A percentile compares a stretch with the other conserved stretches of the same genome.
Conservation (phyloP, 2,888 invertebrate species). For the Chrysolina haemoptera region DNA sequence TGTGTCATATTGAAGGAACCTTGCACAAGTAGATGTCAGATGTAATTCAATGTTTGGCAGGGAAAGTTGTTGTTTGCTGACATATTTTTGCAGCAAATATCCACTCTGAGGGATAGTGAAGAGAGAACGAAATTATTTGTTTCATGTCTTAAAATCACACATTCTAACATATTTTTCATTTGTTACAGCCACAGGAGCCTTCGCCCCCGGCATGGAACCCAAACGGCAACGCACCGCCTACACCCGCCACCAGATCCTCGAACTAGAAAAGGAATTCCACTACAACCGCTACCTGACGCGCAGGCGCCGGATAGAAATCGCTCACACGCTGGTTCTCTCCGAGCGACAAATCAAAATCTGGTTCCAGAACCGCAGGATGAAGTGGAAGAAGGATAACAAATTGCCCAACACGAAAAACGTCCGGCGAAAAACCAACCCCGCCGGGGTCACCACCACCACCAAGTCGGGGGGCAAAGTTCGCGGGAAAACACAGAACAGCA, state of each 20-base stretch:
- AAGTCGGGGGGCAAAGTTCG: slow-evolving; percentile 68
- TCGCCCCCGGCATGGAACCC: slow-evolving; percentile 94
- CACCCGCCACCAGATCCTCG: slow-evolving; percentile 97
- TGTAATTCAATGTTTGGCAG: no score
- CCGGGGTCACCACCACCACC: slow-evolving; percentile 77
- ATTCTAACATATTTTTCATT: slow-evolving; percentile 58
- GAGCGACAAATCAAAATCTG: slow-evolving; percentile 93
- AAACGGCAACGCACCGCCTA: slow-evolving; percentile 97
- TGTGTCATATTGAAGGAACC: no score
- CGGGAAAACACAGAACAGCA: slow-evolving; percentile 67
- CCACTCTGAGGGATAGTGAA: no score
- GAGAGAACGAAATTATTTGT: no score
- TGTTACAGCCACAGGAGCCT: slow-evolving; percentile 87
- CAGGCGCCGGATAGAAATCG: slow-evolving; percentile 96
- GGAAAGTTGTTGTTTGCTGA: no score
- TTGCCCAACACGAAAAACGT: slow-evolving; percentile 87
- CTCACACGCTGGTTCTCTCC: slow-evolving; percentile 93
- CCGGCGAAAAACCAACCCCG: slow-evolving; percentile 83
- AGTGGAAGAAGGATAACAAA: slow-evolving; percentile 91
- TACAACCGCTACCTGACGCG: slow-evolving; percentile 97
- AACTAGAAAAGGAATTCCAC: slow-evolving; percentile 98
- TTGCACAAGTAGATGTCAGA: no score
- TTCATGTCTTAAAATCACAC: no score
- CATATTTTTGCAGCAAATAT: no score
- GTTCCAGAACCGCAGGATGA: slow-evolving; percentile 90